Percentiles rank a stretch among this genome's conserved stretches.
phyloP scores from a whole-genome alignment of 2,888 invertebrate species.

The Colostygia pectinataria region DNA sequence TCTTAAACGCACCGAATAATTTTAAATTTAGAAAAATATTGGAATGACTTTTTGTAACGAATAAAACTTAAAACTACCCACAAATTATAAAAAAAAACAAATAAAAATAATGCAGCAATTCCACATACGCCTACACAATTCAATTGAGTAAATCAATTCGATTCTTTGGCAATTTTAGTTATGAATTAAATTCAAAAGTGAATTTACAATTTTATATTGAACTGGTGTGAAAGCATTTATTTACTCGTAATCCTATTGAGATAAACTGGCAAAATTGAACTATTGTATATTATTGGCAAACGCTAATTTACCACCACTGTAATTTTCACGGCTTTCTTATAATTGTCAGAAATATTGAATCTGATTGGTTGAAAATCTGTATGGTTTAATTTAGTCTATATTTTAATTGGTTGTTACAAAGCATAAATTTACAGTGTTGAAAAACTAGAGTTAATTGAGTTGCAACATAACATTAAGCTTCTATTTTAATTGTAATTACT shows the following conservation, averaged over 20 bases:
- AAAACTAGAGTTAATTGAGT: slow-evolving; percentile 48
- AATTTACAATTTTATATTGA: slow-evolving; percentile 74
- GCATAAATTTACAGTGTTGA: slow-evolving; percentile 40
- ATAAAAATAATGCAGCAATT: slow-evolving; percentile 53
- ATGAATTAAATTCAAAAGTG: slow-evolving; percentile 70
- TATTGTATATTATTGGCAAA: slow-evolving; percentile 60
- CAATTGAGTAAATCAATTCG: slow-evolving; percentile 65
- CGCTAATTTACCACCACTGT: slow-evolving; percentile 45
- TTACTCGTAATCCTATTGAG: slow-evolving; percentile 73
- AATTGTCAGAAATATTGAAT: background rate
- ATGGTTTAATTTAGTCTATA: slow-evolving; percentile 2
- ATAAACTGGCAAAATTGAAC: slow-evolving; percentile 69
- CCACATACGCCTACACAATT: slow-evolving; percentile 53
- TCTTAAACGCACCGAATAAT: slow-evolving; percentile 65
- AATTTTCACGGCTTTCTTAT: no score
- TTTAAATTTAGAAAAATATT: slow-evolving; percentile 71
- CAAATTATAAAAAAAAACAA: slow-evolving; percentile 46
- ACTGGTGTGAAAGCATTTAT: slow-evolving; percentile 66
- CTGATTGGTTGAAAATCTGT: slow-evolving; percentile 20
- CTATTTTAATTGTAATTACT: slow-evolving; percentile 63
- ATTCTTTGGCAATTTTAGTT: slow-evolving; percentile 79
- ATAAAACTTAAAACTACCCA: slow-evolving; percentile 53
- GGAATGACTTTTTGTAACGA: slow-evolving; percentile 65
- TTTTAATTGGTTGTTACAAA: slow-evolving; percentile 25
- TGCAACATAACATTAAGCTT: slow-evolving; percentile 70